Evolutionary conservation across 2,113 vertebrate genomes (phyloP), one percentile per base, ranked within the genome.

Genomic region (Anhinga rufa): DNA sequence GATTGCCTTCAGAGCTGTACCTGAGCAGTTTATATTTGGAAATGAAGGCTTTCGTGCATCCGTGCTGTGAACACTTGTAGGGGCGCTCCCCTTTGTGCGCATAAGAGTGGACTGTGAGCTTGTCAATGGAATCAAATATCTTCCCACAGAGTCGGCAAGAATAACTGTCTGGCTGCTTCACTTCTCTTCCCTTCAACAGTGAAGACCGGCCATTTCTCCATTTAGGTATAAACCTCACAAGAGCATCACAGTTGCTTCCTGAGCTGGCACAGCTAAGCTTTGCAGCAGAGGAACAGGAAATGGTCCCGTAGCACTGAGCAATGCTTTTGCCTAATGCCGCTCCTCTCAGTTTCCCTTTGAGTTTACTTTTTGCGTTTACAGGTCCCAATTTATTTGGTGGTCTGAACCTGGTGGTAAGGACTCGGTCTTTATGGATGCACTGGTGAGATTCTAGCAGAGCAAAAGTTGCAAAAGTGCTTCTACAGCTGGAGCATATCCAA

Each of bases 1-100:
- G 21, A 69, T 22, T 19, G 21, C 51, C 55, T 91, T 49, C 34
- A 86, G 75, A 69, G 84, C 74, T 95, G 97, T 97, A 98, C 98
- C 98, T 98, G 97, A 98, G 98, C 85, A 98, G 70, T 84, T 98
- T 98, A 70, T 98, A 98, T 97, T 97, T 98, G 94, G 98, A 98
- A 96, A 98, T 97, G 93, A 98, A 98, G 87, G 98, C 98, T 97
- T 98, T 98, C 86, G 98, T 96, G 91, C 98, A 98, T 91, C 98
- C 98, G 68, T 97, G 94, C 89, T 98, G 97, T 5, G 96, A 88
- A 71, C 98, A 98, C 97, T 97, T 98, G 97, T 95, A 98, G 20
- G 98, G 98, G 25, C 98, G 98, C 77, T 98, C 98, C 88, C 96
- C 97, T 93, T 98, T 96, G 96, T 98, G 98, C 1, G 31, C 94